These are phyloP conservation scores for Schizopygopsis malacanthus DNA, from an alignment of 2,797 vertebrate species.

Conservation along the genomic window DNA sequence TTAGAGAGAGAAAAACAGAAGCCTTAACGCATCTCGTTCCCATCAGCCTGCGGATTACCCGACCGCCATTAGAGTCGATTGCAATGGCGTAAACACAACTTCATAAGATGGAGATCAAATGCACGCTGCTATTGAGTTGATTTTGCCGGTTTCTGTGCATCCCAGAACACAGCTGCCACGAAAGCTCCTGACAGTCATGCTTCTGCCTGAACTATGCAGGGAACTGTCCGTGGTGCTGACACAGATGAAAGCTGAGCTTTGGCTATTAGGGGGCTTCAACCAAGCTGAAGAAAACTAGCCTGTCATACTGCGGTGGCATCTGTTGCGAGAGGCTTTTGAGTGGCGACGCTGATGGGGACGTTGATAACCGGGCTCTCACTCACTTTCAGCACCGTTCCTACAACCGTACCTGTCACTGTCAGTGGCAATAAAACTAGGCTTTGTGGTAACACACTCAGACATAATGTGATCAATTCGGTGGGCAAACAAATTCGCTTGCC, in stretches of 20 bases:
- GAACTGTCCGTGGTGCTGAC: constrained; percentile 54
- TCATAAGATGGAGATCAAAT: constrained; percentile 54
- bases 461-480: constrained; percentile 68
- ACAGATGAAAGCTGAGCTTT: constrained; percentile 22
- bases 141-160: constrained; percentile 25
- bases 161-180: constrained; percentile 23
- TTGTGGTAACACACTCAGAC: constrained; percentile 65
- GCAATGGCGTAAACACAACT: constrained; percentile 34
- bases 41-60: constrained; percentile 58
- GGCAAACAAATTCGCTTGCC: constrained; percentile 65
- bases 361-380: constrained; percentile 57
- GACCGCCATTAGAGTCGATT: constrained; percentile 69
- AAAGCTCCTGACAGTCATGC: constrained; percentile 51
- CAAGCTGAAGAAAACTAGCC: constrained; percentile 34
- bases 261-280: constrained; percentile 19
- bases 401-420: constrained; percentile 62
- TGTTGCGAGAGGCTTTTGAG: constrained; percentile 59
- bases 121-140: constrained; percentile 18
- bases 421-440: constrained; percentile 59
- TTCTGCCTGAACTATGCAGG: constrained; percentile 5
- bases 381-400: constrained; percentile 53
- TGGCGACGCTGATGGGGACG: constrained; percentile 31
- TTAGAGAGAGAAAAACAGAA: constrained; percentile 50
- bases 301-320: constrained; percentile 45
- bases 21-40: constrained; percentile 63